phyloP scores from a whole-genome alignment of 2,888 invertebrate genomes.

The Invenusta paracnida region DNA sequence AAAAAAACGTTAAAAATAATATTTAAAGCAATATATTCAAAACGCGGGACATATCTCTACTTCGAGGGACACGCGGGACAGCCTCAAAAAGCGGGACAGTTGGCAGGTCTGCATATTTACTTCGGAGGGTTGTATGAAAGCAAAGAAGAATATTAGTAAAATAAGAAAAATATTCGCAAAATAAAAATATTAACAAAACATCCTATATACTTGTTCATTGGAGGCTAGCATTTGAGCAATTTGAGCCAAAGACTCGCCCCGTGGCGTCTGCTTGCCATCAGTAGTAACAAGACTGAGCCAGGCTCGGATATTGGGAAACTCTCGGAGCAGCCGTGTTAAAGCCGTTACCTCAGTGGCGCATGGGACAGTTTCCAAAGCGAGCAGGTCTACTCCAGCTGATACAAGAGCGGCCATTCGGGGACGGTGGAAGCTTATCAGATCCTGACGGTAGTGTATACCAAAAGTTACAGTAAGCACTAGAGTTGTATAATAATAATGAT shows the following conservation, averaged over 20 bases:
- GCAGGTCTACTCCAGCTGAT: conserved; percentile 74
- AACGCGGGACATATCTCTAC: too few species aligned
- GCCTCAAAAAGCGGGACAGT: too few species aligned
- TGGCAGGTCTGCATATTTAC: too few species aligned
- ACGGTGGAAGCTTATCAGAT: conserved; percentile 77
- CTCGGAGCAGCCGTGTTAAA: conserved; percentile 67
- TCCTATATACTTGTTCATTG: background rate
- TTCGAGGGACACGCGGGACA: too few species aligned
- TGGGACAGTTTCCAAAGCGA: conserved; percentile 88
- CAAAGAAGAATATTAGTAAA: too few species aligned
- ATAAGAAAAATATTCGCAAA: background rate
- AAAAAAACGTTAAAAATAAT: too few species aligned
- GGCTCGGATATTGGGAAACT: background rate
- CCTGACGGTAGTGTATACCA: conserved; percentile 50
- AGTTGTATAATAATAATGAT: too few species aligned
- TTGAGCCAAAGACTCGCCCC: background rate
- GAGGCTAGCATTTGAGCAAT: background rate
- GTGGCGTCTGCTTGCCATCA: background rate
- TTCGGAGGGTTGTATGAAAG: too few species aligned
- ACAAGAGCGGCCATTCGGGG: conserved; percentile 74
- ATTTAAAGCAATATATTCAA: too few species aligned
- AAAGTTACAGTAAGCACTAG: too few species aligned
- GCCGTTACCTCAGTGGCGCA: conserved; percentile 77
- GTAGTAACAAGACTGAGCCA: background rate
- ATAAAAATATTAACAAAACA: too few species aligned